Evolutionary conservation across 2,888 invertebrate genomes (phyloP).

Genomic region (Polyommatus icarus): DNA sequence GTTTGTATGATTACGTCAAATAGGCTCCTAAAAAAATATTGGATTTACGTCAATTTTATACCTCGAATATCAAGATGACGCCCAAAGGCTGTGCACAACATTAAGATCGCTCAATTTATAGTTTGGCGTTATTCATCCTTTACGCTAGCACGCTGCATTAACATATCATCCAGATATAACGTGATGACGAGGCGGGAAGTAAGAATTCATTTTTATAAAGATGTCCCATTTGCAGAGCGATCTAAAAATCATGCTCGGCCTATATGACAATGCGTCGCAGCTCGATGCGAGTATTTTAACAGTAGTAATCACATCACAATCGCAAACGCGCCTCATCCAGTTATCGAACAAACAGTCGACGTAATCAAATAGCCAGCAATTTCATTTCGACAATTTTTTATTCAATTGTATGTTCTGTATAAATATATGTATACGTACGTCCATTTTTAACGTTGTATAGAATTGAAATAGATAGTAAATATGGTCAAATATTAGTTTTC

Average conservation of each 20-base stretch:
- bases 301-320: background rate
- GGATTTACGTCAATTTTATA: too few relatives aligned
- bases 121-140: too few relatives aligned
- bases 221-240: too few relatives aligned
- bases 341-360: conserved; percentile 6
- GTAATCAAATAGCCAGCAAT: background rate
- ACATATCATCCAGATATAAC: too few relatives aligned
- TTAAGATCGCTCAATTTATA: too few relatives aligned
- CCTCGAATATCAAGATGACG: background rate
- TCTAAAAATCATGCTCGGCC: background rate
- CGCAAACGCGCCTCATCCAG: conserved; percentile 8
- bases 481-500: background rate
- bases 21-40: too few relatives aligned
- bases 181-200: too few relatives aligned
- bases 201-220: too few relatives aligned
- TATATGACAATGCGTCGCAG: background rate
- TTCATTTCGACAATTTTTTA: conserved; percentile 15
- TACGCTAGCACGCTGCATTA: too few relatives aligned
- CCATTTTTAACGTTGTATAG: background rate
- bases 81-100: background rate
- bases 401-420: background rate
- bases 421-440: background rate
- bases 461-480: background rate
- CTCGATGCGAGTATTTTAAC: background rate
- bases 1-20: too few relatives aligned